Base-by-base conservation (phyloP, 1,140 invertebrate species). In the Solen grandis region DNA sequence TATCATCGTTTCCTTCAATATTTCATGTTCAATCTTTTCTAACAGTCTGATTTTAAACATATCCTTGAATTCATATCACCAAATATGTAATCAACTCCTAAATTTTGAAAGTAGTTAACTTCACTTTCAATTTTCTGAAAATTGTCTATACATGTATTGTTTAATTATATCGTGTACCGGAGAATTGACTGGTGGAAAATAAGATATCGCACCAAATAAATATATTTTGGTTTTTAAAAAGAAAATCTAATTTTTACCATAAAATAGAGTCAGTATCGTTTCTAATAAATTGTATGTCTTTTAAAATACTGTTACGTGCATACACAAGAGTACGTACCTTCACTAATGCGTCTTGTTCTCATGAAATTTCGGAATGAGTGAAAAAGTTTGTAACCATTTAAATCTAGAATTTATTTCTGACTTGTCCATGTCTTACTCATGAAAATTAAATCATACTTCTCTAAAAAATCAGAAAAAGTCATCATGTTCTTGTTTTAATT, bases 311-410 rank as follows among this genome's bases (percentile, higher is more conserved):
- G 5, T 55, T 55, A 8, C 19, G n/a, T 8, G 27, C 19, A 55
- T 55, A 55, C 5, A n/a, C 54, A 5, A n/a, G n/a, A n/a, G n/a
- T n/a, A n/a, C 5, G 27, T 8, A 4, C 54, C 54, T 5, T 27
- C 54, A 19, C 54, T 55, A 8, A 22, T 55, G 4, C 54, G 5
- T 19, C 27, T 55, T 19, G 54, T 4, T 5, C 54, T 19, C 27
- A 19, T 55, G n/a, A 8, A 55, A 22, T 55, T 55, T 4, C 54
- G 5, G 54, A 8, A 55, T 22, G 54, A 55, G 27, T 55, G 54
- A 55, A 55, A 55, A 4, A 55, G 27, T 55, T 55, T 55, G 19
- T 55, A 55, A 55, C 54, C 54, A 19, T 55, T 55, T 55, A 55
- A n/a, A n/a, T 55, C 54, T 5, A 55, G 54, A 5, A 22, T 55